A percentile compares a stretch with the other conserved stretches of the same genome.
phyloP scores from a whole-genome alignment of 1,140 invertebrate genomes.

The Coelopa frigida region DNA sequence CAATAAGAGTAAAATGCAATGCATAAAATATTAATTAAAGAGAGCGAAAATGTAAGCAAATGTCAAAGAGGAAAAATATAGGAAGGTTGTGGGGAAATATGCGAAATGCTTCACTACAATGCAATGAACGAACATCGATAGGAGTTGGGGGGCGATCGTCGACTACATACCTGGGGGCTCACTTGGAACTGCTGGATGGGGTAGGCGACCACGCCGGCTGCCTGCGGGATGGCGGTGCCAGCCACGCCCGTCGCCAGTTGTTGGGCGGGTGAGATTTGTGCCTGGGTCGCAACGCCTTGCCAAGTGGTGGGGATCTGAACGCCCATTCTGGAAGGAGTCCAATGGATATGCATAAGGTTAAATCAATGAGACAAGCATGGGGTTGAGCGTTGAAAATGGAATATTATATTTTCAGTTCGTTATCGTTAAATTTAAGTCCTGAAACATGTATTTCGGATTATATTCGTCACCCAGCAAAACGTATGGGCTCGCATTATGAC shows the following conservation, averaged over 20 bases:
- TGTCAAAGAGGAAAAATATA: too few relatives aligned
- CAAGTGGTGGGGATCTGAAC: constrained; percentile 64
- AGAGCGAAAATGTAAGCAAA: not conserved
- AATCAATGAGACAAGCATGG: constrained; percentile 2
- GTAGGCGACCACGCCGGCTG: constrained; percentile 66
- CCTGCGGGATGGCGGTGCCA: constrained; percentile 52
- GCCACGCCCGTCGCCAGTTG: constrained; percentile 50
- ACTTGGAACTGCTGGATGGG: constrained; percentile 83
- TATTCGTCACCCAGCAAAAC: too few relatives aligned
- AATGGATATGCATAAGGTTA: constrained; percentile 11
- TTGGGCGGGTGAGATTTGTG: constrained; percentile 52
- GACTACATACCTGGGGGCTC: constrained; percentile 46
- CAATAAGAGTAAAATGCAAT: too few relatives aligned
- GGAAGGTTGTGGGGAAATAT: too few relatives aligned
- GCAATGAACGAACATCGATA: too few relatives aligned
- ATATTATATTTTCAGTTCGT: too few relatives aligned
- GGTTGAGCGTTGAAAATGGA: too few relatives aligned
- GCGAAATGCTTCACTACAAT: too few relatives aligned
- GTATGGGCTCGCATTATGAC: too few relatives aligned
- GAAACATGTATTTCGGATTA: too few relatives aligned
- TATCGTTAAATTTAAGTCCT: too few relatives aligned
- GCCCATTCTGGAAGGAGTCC: constrained; percentile 55
- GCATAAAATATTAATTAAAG: not conserved
- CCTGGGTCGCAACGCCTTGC: constrained; percentile 54
- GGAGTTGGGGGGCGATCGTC: too few relatives aligned